Evolutionary conservation across 2,888 invertebrate species (phyloP), one percentile per base, ranked within the genome.

Genomic region (Drosophila multiciliata): DNA sequence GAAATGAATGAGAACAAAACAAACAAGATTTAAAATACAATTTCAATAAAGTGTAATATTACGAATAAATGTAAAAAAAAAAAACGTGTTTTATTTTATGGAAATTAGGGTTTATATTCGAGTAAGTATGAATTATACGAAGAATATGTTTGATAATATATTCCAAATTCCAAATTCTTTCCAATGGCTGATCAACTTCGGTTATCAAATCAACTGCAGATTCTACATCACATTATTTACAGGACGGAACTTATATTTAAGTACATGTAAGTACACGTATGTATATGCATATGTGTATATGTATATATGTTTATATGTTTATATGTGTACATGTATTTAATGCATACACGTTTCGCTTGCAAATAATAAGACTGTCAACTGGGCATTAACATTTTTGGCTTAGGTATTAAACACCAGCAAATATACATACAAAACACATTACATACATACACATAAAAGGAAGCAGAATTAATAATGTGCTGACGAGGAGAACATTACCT

Each of bases 1-100:
- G 15, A 57, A 57, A 42, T 57, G 40, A 20, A 57, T 32, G 42
- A 69, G 29, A 49, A 36, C 36, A 64, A 42, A 29, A 36, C 36
- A 49, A 35, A 42, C 42, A 40, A 50, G 49, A 57, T 60, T 60
- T 45, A 62, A 61, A 61, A 53, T 72, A 79, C 68, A 72, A 79
- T 67, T 80, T 78, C 78, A 82, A 78, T 78, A 80, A 80, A 66
- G 74, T 80, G 80, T 80, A 78, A 66, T 53, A 80, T 38, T 32
- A 26, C 29, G 29, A 26, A 55, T 38, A 55, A 40, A 55, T 38
- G 29, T 29, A 29, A 40, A 40, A 38, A 54, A n/a, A 2, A 29
- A 11, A 45, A 23, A 17, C 3, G 1, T n/a, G 6, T 29, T 29
- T 50, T n/a, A 5, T 29, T 50, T 26, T 0, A 45, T 45, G 45